A percentile compares a stretch with the other conserved stretches of the same genome.
These are phyloP conservation scores for Agraylea sexmaculata DNA, from an alignment of 1,140 invertebrate species.

Conservation along the genomic window DNA sequence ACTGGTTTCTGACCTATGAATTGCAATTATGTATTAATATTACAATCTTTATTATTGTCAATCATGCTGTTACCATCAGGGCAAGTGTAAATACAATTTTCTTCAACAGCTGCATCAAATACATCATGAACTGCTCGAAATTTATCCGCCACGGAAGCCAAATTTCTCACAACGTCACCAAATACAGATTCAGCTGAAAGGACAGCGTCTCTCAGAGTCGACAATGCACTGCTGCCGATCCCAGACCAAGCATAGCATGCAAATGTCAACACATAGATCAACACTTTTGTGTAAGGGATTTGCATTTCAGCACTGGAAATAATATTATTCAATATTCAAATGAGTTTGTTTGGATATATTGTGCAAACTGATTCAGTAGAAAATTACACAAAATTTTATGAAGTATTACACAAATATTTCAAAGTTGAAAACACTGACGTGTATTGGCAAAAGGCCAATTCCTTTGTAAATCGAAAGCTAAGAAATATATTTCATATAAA, in stretches of 20 bases:
- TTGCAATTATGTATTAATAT: constrained; percentile 16
- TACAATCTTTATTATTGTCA: constrained; percentile 1
- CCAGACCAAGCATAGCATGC: constrained; percentile 66
- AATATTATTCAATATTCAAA: too few species aligned
- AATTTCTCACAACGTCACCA: constrained; percentile 60
- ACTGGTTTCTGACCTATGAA: constrained; percentile 50
- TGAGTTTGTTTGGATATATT: too few species aligned
- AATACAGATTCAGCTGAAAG: constrained; percentile 63
- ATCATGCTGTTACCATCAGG: constrained; percentile 44
- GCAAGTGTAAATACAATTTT: constrained; percentile 66
- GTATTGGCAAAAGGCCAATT: too few species aligned
- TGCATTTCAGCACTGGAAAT: constrained; percentile 52
- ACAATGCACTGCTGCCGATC: constrained; percentile 60
- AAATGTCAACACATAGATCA: constrained; percentile 63
- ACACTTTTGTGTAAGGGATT: constrained; percentile 59
- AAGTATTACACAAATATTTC: too few species aligned
- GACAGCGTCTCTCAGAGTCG: constrained; percentile 65
- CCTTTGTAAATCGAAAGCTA: too few species aligned
- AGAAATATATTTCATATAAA: too few species aligned
- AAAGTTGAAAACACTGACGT: too few species aligned
- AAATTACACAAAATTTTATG: too few species aligned
- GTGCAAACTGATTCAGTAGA: too few species aligned
- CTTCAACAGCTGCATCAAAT: constrained; percentile 71
- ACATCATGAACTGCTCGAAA: constrained; percentile 68
- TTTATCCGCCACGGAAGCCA: constrained; percentile 61